Conservation (phyloP, 2,888 invertebrate species). For the Sipha maydis region DNA sequence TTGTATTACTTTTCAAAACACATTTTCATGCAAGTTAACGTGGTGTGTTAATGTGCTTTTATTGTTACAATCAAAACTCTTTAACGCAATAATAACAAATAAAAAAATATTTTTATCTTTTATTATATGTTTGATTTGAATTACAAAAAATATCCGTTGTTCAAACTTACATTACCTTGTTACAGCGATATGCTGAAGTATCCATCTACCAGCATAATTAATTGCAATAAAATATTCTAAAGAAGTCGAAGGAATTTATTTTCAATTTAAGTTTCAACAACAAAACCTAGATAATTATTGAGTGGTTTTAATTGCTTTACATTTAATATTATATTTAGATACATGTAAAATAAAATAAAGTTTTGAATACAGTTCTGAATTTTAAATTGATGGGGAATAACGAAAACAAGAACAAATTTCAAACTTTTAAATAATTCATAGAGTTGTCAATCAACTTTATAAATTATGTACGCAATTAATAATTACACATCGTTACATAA, state of each 20-base stretch:
- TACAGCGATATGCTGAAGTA: background rate
- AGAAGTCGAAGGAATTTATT: background rate
- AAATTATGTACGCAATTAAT: background rate
- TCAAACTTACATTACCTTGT: background rate
- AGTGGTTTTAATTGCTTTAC: background rate
- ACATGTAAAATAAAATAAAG: background rate
- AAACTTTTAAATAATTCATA: background rate
- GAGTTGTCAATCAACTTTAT: background rate
- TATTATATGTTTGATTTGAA: background rate
- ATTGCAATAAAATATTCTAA: background rate
- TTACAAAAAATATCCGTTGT: background rate
- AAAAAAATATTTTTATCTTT: background rate
- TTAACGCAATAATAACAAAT: background rate
- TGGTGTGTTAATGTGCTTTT: background rate
- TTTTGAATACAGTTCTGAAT: background rate
- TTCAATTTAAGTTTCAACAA: background rate
- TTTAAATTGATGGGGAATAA: background rate
- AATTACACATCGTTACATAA: background rate
- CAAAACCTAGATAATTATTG: background rate
- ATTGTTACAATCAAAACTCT: background rate
- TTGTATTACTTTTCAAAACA: background rate
- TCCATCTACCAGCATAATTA: background rate
- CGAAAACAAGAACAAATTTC: background rate
- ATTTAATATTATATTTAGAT: background rate
- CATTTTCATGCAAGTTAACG: background rate